Base-by-base conservation (phyloP, 2,797 vertebrate genomes). In the Coluber constrictor region DNA sequence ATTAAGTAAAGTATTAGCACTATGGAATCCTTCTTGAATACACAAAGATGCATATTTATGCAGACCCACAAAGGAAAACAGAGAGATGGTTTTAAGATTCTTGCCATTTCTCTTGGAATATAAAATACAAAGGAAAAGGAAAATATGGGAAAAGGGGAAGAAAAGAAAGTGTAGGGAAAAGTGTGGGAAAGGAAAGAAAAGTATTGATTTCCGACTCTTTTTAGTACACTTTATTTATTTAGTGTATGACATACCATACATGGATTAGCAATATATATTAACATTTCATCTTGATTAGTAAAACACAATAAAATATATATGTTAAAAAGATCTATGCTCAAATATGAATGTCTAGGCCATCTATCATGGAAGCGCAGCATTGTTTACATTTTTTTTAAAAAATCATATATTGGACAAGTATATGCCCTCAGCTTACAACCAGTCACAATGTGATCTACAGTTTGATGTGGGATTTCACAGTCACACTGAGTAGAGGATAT, bases 51-150 rank as follows among this genome's bases (percentile, higher is more conserved):
- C 23, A 43, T 43, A 15, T 32, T 43, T 37, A 79, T 43, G 70
- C 18, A 43, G 18, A 79, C 3, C 70, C 32, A 43, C 32, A 70
- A 70, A 70, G 29, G 13, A n/a, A 70, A 70, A 51, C 1, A 88
- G 43, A 55, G 29, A 57, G 11, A 20, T 4, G 51, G 12, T 7
- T 29, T 88, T 32, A 54, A n/a, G 57, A 11, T 74, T 56, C 47
- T 94, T 94, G 94, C 79, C 29, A 93, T 47, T 94, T 63, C 70
- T 60, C 59, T 93, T 29, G 4, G 63, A 16, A 16, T n/a, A 66
- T 66, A 66, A n/a, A 66, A 66, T n/a, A n/a, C 61, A 70, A 3
- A 70, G 5, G n/a, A 32, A 70, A 70, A 70, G 0, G 63, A 32
- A 32, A n/a, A 32, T 32, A 32, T 32, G 63, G 63, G 13, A 15